Base-by-base conservation (phyloP, 2,797 vertebrate genomes). In the Sarcoramphus papa region DNA sequence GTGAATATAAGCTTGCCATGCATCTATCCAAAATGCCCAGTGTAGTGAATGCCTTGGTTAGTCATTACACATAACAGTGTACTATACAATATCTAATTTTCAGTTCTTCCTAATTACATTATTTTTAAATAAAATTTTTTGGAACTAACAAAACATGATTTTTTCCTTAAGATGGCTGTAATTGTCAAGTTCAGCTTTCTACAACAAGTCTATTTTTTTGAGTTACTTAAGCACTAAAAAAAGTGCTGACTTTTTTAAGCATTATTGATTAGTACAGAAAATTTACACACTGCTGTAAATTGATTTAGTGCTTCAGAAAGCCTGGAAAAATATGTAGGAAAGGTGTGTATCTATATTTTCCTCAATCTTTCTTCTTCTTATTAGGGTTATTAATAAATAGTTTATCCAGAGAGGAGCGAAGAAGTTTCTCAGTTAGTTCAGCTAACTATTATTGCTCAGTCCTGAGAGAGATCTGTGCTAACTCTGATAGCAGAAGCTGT, bases 231-330 rank as follows among this genome's bases (percentile, higher is more conserved):
- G 47, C 25, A 86, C 8, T 37, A 65, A 73, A 59, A 92, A 57
- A 92, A 57, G 8, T 88, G 54, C 41, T 92, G 76, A 81, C 31
- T 62, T 86, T 81, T 92, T 74, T 0, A 74, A 86, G 11, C 11
- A 6, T 57, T 88, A 79, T 91, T 82, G 70, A 88, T 90, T 60
- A 53, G 37, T 47, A 57, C 11, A 79, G 28, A 86, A 92, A 73
- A 92, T 77, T 67, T 93, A 69, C 35, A 64, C 28, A 8, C 19
- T 68, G 9, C 35, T 76, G 15, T 75, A 81, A 88, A 84, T 69
- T 90, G 63, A 88, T 78, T 51, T 59, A 81, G 7, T 69, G 50
- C 33, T 90, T 92, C 35, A 69, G 41, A 85, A 86, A 54, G 18
- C 43, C 35, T 48, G 51, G 54, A 86, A 27, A 73, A 85, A 53